Conservation (phyloP, 2,113 vertebrate species). For the Oophaga pumilio region DNA sequence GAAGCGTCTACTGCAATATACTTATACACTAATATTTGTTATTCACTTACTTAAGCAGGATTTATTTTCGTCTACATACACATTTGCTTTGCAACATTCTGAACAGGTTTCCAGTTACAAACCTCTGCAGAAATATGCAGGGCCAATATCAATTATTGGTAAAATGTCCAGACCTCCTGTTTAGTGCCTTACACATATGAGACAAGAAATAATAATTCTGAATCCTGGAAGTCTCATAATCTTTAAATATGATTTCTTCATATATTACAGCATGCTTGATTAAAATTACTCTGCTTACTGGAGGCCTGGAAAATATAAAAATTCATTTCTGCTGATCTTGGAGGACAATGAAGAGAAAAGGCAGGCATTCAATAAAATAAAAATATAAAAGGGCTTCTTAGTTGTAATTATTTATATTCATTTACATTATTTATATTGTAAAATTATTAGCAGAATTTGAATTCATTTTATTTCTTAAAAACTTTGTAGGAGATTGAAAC, state of each 20-base stretch:
- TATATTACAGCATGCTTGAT: constrained; percentile 3
- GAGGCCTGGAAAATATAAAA: neutral
- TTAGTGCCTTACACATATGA: neutral
- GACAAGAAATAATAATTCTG: constrained; percentile 1
- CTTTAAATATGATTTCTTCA: neutral
- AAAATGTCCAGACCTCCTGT: constrained; percentile 33
- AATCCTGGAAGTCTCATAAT: constrained; percentile 16
- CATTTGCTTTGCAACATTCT: constrained; percentile 17
- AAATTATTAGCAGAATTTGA: too few species aligned
- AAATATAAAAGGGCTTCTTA: too few species aligned
- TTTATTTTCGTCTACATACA: constrained; percentile 37
- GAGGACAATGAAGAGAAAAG: neutral
- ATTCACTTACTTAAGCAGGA: constrained; percentile 42
- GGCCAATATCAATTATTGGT: constrained; percentile 45
- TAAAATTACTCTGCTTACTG: constrained; percentile 5
- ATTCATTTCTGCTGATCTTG: neutral
- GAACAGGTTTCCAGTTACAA: constrained; percentile 39
- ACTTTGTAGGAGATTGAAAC: too few species aligned
- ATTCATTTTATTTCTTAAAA: too few species aligned
- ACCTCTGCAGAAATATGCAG: constrained; percentile 20
- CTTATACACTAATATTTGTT: constrained; percentile 26
- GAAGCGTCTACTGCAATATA: constrained; percentile 1
- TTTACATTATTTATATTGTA: too few species aligned
- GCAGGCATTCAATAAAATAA: too few species aligned
- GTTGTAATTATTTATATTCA: too few species aligned